phyloP scores from a whole-genome alignment of 2,797 vertebrate species.

The Eulemur coronatus region DNA sequence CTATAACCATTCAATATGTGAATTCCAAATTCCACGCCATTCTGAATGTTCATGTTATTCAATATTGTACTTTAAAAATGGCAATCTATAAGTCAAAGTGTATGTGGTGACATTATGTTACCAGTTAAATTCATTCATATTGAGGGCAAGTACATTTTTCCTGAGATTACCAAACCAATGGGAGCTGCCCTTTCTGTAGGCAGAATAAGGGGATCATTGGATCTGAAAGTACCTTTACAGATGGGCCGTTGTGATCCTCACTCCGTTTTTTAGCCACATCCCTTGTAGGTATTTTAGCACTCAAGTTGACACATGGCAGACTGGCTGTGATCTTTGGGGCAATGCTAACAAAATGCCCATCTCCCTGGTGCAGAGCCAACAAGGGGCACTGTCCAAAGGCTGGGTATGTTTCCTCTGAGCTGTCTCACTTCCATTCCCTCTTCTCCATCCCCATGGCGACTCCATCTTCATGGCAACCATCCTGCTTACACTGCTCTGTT shows the following conservation, averaged over 20 bases:
- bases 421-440: too few relatives aligned
- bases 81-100: background rate
- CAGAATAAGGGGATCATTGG: background rate
- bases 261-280: background rate
- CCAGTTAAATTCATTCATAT: background rate
- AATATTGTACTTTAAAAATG: background rate
- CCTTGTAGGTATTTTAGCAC: background rate
- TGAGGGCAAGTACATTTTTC: background rate
- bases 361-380: fast-evolving
- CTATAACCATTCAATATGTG: background rate
- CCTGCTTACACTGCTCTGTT: background rate
- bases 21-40: background rate
- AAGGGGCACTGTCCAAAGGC: background rate
- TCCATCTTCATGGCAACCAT: background rate
- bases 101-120: background rate
- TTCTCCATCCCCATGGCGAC: background rate
- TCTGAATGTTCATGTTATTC: background rate
- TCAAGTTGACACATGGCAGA: background rate
- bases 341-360: background rate
- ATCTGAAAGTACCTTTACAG: background rate
- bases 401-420: fast-evolving
- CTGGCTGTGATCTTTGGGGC: background rate
- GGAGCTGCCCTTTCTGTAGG: background rate
- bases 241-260: background rate
- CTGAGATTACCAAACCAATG: background rate